A percentile compares a stretch with the other conserved stretches of the same genome.
Conservation (phyloP, 2,888 invertebrate genomes). For the Apodemia duryi region DNA sequence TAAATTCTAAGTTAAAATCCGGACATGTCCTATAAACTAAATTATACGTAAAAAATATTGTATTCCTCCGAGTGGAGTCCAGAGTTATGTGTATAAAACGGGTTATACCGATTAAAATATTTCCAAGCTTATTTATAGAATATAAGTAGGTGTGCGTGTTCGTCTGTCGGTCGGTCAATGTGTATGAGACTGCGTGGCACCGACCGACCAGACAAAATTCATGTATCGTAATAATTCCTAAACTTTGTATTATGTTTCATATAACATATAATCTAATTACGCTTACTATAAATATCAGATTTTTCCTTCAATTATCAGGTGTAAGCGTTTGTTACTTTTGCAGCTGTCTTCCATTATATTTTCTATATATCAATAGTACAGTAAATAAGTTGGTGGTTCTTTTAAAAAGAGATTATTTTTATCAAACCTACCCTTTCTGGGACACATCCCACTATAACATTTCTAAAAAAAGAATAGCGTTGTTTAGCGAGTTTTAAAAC, state of each 20-base stretch:
- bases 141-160: slow-evolving; percentile 69
- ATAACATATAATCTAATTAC: background rate
- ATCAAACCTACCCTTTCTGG: too few species aligned
- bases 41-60: slow-evolving; percentile 23
- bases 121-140: slow-evolving; percentile 72
- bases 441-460: too few species aligned
- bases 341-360: background rate
- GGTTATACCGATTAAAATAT: slow-evolving; percentile 77
- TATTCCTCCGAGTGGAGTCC: slow-evolving; percentile 39
- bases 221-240: slow-evolving; percentile 62
- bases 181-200: slow-evolving; percentile 78
- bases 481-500: too few species aligned
- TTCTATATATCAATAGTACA: background rate
- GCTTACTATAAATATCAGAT: background rate
- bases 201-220: slow-evolving; percentile 63
- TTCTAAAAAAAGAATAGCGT: too few species aligned
- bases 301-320: background rate
- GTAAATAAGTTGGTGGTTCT: background rate
- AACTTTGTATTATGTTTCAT: slow-evolving; percentile 23
- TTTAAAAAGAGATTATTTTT: too few species aligned
- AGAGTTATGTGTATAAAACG: slow-evolving; percentile 71
- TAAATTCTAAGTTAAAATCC: background rate
- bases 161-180: slow-evolving; percentile 62
- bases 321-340: slow-evolving; percentile 1
- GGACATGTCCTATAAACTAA: slow-evolving; percentile 19